phyloP scores from a whole-genome alignment of 2,888 invertebrate genomes.

The Caenorhabditis angaria region DNA sequence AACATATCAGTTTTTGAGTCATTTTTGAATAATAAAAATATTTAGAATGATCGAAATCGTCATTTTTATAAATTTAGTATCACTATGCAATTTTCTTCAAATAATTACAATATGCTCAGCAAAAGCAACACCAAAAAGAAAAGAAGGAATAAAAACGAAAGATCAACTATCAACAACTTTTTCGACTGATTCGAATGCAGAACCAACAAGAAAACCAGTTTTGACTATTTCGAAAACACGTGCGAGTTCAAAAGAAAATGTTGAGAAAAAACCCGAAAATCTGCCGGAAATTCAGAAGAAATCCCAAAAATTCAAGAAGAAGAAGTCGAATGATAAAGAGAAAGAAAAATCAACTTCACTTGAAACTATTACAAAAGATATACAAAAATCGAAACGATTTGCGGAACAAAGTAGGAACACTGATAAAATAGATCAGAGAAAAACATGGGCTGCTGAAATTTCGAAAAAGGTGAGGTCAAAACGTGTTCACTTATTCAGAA shows the following conservation, averaged over 20 bases:
- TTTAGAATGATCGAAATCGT: background rate
- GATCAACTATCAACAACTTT: too few species aligned
- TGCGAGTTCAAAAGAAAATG: background rate
- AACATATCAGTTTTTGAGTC: too few species aligned
- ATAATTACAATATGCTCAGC: background rate
- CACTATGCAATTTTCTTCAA: background rate
- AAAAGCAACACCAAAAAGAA: background rate
- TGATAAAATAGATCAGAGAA: constrained; percentile 14
- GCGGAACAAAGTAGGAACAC: background rate
- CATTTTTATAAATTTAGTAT: background rate
- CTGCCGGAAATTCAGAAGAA: background rate
- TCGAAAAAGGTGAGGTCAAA: constrained; percentile 18
- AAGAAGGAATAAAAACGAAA: too few species aligned
- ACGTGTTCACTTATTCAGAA: background rate
- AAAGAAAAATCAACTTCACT: constrained; percentile 7
- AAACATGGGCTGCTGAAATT: constrained; percentile 24
- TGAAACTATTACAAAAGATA: too few species aligned
- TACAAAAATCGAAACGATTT: background rate
- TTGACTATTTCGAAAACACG: too few species aligned
- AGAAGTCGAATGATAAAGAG: constrained; percentile 3
- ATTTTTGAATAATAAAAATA: too few species aligned
- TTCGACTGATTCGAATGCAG: too few species aligned
- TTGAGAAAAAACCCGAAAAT: background rate
- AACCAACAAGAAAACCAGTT: background rate
- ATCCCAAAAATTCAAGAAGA: background rate